phyloP scores from a whole-genome alignment of 2,113 vertebrate genomes.

The Xiphorhynchus elegans region DNA sequence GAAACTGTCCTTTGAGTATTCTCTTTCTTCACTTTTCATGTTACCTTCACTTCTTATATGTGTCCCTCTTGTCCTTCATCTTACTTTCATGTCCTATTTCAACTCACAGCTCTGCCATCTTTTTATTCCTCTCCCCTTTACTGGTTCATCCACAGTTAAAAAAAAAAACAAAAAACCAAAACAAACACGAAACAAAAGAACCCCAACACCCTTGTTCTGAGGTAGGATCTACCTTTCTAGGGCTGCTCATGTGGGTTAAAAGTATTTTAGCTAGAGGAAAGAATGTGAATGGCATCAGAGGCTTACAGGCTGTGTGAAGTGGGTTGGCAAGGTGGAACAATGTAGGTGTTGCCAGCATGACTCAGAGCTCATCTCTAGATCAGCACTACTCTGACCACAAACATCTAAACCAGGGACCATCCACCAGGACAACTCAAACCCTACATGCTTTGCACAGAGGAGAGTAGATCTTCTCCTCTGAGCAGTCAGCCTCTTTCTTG shows the following conservation, averaged over 20 bases:
- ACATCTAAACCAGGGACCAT: neutral
- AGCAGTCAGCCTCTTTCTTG: neutral
- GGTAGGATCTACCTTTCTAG: neutral
- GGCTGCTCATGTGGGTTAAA: neutral
- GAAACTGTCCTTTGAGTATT: neutral
- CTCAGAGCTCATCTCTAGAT: neutral
- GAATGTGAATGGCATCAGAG: neutral
- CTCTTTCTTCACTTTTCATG: neutral
- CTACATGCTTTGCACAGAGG: neutral
- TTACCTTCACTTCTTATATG: neutral
- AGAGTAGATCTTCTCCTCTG: neutral
- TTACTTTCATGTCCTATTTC: neutral
- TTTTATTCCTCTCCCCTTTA: neutral
- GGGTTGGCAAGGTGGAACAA: neutral
- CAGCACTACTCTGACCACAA: neutral
- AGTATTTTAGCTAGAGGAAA: neutral
- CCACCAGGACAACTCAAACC: neutral
- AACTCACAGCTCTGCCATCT: neutral
- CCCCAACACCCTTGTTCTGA: neutral
- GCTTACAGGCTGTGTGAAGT: neutral
- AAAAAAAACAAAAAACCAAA: neutral
- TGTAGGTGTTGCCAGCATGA: neutral
- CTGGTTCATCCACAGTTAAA: neutral
- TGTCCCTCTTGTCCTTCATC: neutral
- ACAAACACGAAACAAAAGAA: neutral